Evolutionary conservation across 2,888 invertebrate species (phyloP), one percentile per base, ranked within the genome.

Genomic region (Frankliniella fusca): DNA sequence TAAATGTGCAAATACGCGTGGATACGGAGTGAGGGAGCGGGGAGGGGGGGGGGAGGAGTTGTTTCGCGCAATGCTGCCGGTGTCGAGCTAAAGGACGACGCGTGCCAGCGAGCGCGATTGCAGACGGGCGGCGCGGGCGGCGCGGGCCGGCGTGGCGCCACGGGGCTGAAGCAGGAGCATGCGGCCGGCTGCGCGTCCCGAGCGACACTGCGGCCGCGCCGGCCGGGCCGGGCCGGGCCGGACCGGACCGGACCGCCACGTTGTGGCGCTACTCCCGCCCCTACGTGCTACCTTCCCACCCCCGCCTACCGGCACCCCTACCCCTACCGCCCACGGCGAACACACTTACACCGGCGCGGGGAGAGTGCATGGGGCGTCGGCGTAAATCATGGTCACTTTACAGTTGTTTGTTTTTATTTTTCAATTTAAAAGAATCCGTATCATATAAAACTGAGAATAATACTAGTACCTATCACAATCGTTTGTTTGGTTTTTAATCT

Each of bases 1-100:
- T 76, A 76, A 76, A 76, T 76, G 70, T 76, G 70, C 70, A 76
- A 76, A 76, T 76, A 10, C 38, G 23, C 27, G 70, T 38, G 38
- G 38, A 38, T 38, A 5, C 38, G 38, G 5, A 38, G 5, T 3
- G 38, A 5, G 38, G 38, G 38, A 38, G 38, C 2, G 38, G 5
- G 38, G 5, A 5, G 5, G 38, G 38, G 38, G 23, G 70, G n/a
- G 70, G 23, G 70, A 8, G 23, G 70, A 27, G 23, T 76, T 27
- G 70, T 23, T 12, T 76, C 70, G 70, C 70, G 23, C 12, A 12
- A 27, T 7, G 54, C 54, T 54, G 54, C 54, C 54, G 54, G 54
- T 20, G 54, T 15, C 54, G 54, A 54, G 54, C 18, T 27, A 76
- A 27, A 27, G 23, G 23, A 76, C 23, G 70, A 2, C 7, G 23